Conservation (phyloP, 2,797 vertebrate genomes). For the Lerista edwardsae region DNA sequence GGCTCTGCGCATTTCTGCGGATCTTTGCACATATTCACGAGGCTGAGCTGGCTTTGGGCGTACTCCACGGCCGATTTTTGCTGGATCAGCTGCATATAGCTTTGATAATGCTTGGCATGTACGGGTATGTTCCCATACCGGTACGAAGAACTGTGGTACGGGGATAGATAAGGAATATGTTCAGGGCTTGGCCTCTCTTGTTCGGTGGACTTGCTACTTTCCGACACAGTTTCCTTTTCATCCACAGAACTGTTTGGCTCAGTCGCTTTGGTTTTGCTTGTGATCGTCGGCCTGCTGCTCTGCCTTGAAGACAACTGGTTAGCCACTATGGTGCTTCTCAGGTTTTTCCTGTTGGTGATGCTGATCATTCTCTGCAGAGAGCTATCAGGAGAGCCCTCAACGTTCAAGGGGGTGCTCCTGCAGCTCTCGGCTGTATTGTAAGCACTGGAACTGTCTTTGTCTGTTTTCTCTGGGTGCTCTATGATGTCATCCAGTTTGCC, state of each 20-base stretch:
- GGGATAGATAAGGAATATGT: conserved; percentile 89
- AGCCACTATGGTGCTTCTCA: conserved; percentile 79
- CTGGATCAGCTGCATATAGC: conserved; percentile 97
- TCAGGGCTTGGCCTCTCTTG: conserved; percentile 75
- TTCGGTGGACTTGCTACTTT: conserved; percentile 73
- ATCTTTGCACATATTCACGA: conserved; percentile 89
- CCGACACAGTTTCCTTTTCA: conserved; percentile 74
- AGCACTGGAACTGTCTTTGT: conserved; percentile 97
- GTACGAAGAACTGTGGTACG: conserved; percentile 87
- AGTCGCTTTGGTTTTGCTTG: conserved; percentile 76
- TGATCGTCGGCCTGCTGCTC: conserved; percentile 70
- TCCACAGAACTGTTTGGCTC: conserved; percentile 80
- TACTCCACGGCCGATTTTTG: conserved; percentile 94
- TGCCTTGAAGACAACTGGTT: conserved; percentile 71
- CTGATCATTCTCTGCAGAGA: conserved; percentile 91
- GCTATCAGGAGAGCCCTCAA: conserved; percentile 91
- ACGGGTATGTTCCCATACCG: conserved; percentile 88
- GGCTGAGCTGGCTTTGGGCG: conserved; percentile 92
- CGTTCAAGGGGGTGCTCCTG: conserved; percentile 89
- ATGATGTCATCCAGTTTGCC: conserved; percentile 85
- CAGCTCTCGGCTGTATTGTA: conserved; percentile 97
- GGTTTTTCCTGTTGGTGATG: conserved; percentile 92
- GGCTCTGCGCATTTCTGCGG: conserved; percentile 82
- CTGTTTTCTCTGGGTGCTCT: conserved; percentile 91
- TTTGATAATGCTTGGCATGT: conserved; percentile 94